Conservation (phyloP, 2,797 vertebrate genomes). For the Anomalospiza imberbis region DNA sequence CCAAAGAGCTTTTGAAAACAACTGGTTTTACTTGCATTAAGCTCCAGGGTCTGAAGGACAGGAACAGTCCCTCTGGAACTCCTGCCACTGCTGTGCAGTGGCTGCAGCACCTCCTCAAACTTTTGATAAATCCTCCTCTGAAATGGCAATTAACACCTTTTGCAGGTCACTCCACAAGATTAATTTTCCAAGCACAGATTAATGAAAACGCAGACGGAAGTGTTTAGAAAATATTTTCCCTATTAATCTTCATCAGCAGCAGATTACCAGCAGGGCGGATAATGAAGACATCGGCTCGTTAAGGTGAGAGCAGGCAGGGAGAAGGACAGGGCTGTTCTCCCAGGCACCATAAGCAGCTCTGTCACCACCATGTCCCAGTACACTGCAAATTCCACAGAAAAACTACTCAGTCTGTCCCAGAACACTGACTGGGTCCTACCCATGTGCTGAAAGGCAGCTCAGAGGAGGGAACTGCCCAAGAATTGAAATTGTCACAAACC, state of each 20-base stretch:
- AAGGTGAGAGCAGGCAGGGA: not conserved
- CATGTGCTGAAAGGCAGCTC: not conserved
- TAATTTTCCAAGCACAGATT: conserved; percentile 65
- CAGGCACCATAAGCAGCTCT: not conserved
- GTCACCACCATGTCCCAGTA: not conserved
- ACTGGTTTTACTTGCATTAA: not conserved
- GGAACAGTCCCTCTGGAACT: not conserved
- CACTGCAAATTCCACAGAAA: not conserved
- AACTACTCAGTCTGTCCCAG: not conserved
- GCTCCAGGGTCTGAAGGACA: not conserved
- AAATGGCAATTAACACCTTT: conserved; percentile 60
- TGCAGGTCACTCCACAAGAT: conserved; percentile 60
- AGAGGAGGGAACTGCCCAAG: not conserved
- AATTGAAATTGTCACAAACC: not conserved
- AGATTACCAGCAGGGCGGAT: conserved; percentile 36
- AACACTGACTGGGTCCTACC: not conserved
- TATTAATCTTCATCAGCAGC: conserved; percentile 70
- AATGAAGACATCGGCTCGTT: conserved; percentile 35
- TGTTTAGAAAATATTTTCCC: conserved; percentile 71
- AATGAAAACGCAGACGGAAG: conserved; percentile 53
- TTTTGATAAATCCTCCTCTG: conserved; percentile 46
- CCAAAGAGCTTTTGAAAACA: not conserved
- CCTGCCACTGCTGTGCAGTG: not conserved
- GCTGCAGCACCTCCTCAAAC: conserved; percentile 11
- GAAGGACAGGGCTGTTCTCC: not conserved